These are phyloP conservation scores for Athetis lepigone DNA, from an alignment of 2,888 invertebrate genomes.

Conservation along the genomic window DNA sequence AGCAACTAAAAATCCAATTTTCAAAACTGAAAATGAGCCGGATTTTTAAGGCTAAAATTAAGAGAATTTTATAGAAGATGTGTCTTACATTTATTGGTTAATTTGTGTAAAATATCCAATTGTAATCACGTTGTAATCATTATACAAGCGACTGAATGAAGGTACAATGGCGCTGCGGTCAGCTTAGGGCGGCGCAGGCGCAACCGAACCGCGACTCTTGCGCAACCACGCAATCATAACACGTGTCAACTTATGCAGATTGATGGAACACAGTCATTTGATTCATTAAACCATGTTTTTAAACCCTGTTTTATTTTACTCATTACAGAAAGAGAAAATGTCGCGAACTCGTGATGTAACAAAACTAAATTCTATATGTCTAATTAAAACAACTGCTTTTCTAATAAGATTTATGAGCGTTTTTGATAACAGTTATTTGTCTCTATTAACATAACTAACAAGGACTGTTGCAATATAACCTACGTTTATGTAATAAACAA, in stretches of 20 bases:
- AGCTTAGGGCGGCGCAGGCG: conserved; percentile 38
- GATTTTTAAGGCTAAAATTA: no score
- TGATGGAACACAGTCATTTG: conserved; percentile 46
- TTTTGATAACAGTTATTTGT: conserved; percentile 14
- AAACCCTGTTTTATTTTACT: conserved; percentile 24
- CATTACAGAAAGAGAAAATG: conserved; percentile 31
- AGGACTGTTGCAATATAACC: conserved; percentile 1
- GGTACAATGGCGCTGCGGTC: conserved; percentile 52
- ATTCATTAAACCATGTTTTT: conserved; percentile 42
- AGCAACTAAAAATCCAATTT: no score
- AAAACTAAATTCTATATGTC: conserved; percentile 2
- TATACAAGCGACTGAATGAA: conserved; percentile 62
- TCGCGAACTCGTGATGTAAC: conserved; percentile 36
- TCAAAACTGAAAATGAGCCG: no score
- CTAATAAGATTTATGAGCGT: conserved; percentile 21
- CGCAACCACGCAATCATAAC: conserved; percentile 54
- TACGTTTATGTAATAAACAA: conserved; percentile 29
- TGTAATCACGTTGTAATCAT: conserved; percentile 29
- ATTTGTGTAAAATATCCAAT: no score
- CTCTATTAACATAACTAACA: conserved; percentile 24
- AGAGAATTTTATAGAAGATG: no score
- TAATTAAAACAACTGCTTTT: conserved; percentile 36
- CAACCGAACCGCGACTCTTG: conserved; percentile 47
- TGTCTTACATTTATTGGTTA: no score
- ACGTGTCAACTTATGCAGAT: conserved; percentile 58